phyloP scores from a whole-genome alignment of 2,113 vertebrate species.

The Triplophysa dalaica region DNA sequence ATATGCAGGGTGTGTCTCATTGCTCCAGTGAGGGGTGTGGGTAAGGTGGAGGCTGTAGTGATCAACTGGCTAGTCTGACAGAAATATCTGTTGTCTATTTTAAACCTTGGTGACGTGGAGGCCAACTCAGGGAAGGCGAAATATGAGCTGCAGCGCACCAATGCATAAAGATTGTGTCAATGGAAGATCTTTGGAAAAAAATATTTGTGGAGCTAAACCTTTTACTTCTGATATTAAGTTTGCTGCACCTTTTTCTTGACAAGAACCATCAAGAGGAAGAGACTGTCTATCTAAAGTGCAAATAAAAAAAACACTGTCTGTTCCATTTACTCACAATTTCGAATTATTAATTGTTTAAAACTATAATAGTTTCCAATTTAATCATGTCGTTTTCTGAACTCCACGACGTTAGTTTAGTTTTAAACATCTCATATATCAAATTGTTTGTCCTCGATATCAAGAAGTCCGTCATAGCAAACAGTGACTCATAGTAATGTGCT shows the following conservation, averaged over 20 bases:
- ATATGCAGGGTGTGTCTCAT: constrained; percentile 24
- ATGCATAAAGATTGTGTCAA: neutral
- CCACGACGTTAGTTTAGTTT: no score
- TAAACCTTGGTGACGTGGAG: constrained; percentile 22
- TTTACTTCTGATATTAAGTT: neutral
- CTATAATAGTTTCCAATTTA: no score
- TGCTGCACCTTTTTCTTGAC: neutral
- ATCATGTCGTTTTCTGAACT: no score
- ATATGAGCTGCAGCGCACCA: constrained; percentile 3
- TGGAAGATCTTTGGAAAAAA: neutral
- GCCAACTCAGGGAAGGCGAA: neutral
- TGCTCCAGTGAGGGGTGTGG: constrained; percentile 5
- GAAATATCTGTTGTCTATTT: constrained; percentile 44
- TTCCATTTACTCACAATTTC: neutral
- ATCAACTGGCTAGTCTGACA: constrained; percentile 10
- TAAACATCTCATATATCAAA: no score
- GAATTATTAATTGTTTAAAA: no score
- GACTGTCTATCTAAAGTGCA: neutral
- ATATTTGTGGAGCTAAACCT: neutral
- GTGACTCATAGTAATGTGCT: no score
- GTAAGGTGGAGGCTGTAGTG: constrained; percentile 5
- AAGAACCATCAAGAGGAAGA: neutral
- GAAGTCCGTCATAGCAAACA: no score
- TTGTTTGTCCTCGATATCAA: no score
- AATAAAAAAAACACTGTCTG: neutral